These are phyloP conservation scores for Macropis europaea DNA, from an alignment of 2,888 invertebrate species.

Conservation along the genomic window DNA sequence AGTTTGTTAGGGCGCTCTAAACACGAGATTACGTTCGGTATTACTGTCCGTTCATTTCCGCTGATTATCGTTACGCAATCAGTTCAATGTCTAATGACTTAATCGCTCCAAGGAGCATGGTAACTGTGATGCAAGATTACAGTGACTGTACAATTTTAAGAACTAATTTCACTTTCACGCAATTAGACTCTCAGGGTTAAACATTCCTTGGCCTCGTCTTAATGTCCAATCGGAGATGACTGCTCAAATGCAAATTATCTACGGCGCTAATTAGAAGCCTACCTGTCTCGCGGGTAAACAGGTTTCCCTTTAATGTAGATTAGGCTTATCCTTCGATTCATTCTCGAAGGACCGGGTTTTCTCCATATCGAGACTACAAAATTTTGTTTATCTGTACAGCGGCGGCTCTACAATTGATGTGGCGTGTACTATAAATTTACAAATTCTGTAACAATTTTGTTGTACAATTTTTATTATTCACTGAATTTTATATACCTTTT, in stretches of 20 bases:
- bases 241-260: slow-evolving; percentile 32
- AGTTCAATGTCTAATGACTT: neutral
- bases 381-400: neutral
- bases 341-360: slow-evolving; percentile 3
- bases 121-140: neutral
- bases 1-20: no score
- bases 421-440: no score
- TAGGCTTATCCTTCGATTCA: slow-evolving; percentile 27
- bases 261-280: slow-evolving; percentile 33
- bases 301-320: slow-evolving; percentile 41
- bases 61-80: no score
- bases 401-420: no score
- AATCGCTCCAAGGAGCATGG: neutral
- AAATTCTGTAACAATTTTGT: no score
- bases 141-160: neutral
- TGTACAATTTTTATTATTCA: no score
- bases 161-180: neutral
- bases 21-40: neutral
- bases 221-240: slow-evolving; percentile 20
- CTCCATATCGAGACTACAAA: neutral
- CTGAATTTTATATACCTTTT: no score
- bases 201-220: neutral
- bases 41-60: neutral
- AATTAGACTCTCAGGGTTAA: slow-evolving; percentile 3
- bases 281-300: slow-evolving; percentile 12